Percentiles rank a stretch among this genome's conserved stretches.
Conservation (phyloP, 2,888 invertebrate species). For the Tiliacea aurago region DNA sequence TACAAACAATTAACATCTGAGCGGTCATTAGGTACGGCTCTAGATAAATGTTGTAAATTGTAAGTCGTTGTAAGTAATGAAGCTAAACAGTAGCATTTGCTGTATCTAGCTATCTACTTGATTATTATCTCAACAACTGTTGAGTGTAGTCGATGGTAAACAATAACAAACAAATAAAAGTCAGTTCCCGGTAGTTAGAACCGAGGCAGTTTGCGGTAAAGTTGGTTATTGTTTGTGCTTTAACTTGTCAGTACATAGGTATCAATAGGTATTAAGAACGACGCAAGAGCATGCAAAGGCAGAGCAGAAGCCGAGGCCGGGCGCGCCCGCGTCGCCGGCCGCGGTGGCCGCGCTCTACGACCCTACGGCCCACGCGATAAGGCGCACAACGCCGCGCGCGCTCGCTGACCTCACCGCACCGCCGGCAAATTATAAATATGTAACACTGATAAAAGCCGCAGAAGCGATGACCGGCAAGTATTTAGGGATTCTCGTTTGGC, state of each 20-base stretch:
- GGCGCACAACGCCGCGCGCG: slow-evolving; percentile 84
- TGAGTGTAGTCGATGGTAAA: slow-evolving; percentile 47
- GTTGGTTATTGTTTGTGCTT: slow-evolving; percentile 58
- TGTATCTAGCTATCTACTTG: slow-evolving; percentile 14
- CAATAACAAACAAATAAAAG: slow-evolving; percentile 54
- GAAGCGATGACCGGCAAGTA: slow-evolving; percentile 88
- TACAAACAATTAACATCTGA: slow-evolving; percentile 56
- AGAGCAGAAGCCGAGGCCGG: slow-evolving; percentile 83
- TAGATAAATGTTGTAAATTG: slow-evolving; percentile 45
- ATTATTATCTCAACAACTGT: slow-evolving; percentile 37
- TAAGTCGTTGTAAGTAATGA: slow-evolving; percentile 23
- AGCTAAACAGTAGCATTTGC: slow-evolving; percentile 3
- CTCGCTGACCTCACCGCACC: slow-evolving; percentile 87
- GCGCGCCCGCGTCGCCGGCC: slow-evolving; percentile 75
- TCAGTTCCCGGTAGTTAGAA: slow-evolving; percentile 41
- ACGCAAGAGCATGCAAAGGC: slow-evolving; percentile 88
- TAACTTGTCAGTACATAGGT: slow-evolving; percentile 54
- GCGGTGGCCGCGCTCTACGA: slow-evolving; percentile 68
- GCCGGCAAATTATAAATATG: slow-evolving; percentile 90
- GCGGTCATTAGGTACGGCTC: slow-evolving; percentile 39
- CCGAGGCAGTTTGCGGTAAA: slow-evolving; percentile 46
- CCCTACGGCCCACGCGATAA: slow-evolving; percentile 87
- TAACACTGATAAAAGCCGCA: slow-evolving; percentile 89
- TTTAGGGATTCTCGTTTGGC: slow-evolving; percentile 85
- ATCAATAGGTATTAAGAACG: slow-evolving; percentile 73